Evolutionary conservation across 2,888 invertebrate genomes (phyloP), one percentile per base, ranked within the genome.

Genomic region (Himalopsyche kuldschensis): DNA sequence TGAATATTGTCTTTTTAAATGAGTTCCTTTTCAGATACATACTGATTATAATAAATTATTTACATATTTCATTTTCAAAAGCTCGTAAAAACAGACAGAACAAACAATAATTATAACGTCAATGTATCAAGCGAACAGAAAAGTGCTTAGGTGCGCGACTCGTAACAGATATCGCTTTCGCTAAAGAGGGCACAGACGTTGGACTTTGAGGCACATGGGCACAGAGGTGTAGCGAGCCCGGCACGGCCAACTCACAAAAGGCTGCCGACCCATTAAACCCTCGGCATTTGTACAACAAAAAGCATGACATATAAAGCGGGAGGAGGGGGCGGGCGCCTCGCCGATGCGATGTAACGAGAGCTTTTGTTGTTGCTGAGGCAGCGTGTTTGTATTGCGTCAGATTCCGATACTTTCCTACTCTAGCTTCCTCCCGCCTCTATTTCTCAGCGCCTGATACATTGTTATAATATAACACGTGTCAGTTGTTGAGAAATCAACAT

Each of bases 221-320:
- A 69, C 69, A 69, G 69, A 69, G 69, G 27, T 69, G 27, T 69
- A 69, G 24, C 69, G 11, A 69, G 63, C 27, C 17, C 27, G 69
- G 82, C 41, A 79, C 55, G 82, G 78, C 63, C 75, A 17, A 46
- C 48, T 55, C 69, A 83, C 82, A 83, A 83, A 82, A 79, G 80
- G 79, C 78, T 47, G 82, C 41, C 79, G 79, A 77, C 80, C 80
- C 82, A 83, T 83, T 83, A 83, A 83, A 80, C 83, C 85, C 83
- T 76, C 83, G 85, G 83, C 83, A 83, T 85, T 85, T 85, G 85
- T 83, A 81, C 81, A 85, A 85, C 85, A 85, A 85, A 85, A 85
- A 85, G 81, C 85, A 82, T 83, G 83, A 85, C 83, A 85, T 85
- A 85, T 84, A 84, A 83, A 83, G 82, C 78, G 82, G 84, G 84